phyloP scores from a whole-genome alignment of 2,113 vertebrate genomes.

The Nicator chloris region DNA sequence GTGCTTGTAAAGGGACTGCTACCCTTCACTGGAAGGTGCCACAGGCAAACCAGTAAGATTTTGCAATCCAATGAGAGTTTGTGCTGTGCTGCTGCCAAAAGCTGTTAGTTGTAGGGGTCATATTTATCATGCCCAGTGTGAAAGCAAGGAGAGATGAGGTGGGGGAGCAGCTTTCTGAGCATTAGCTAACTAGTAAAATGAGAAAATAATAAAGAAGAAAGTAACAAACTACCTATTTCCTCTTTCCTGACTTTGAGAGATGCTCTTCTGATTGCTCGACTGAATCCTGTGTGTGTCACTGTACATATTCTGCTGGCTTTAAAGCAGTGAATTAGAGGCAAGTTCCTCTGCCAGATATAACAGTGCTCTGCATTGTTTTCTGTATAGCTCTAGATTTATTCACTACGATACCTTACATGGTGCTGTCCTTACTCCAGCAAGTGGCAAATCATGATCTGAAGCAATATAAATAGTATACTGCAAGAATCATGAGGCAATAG shows the following conservation, averaged over 20 bases:
- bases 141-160: neutral
- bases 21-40: neutral
- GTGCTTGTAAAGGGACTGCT: neutral
- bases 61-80: neutral
- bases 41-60: neutral
- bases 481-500: neutral
- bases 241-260: neutral
- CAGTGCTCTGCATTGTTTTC: neutral
- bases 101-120: neutral
- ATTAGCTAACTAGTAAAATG: neutral
- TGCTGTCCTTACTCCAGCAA: neutral
- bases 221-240: neutral
- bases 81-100: neutral
- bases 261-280: accelerated
- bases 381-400: neutral
- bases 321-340: neutral
- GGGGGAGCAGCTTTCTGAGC: neutral
- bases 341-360: neutral
- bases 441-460: neutral
- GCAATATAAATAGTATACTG: neutral
- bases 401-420: neutral
- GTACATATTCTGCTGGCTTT: neutral
- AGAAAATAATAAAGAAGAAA: neutral
- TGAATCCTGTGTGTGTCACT: neutral
- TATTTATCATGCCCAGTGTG: neutral